phyloP scores from a whole-genome alignment of 2,888 invertebrate genomes.

The Ornithoptera alexandrae region DNA sequence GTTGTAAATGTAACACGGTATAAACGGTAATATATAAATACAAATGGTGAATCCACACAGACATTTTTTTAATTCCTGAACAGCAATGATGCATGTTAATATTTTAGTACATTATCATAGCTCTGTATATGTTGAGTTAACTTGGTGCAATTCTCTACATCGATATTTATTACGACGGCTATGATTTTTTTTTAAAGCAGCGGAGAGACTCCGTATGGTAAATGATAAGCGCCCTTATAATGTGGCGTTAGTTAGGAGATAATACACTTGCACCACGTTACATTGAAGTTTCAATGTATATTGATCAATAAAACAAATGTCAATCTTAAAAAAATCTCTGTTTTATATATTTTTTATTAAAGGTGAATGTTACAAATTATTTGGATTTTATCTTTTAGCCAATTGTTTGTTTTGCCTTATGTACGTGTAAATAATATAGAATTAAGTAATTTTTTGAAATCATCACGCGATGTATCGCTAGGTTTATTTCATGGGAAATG shows the following conservation, averaged over 20 bases:
- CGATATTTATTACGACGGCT: constrained; percentile 34
- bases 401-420: constrained; percentile 61
- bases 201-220: too few relatives aligned
- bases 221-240: too few relatives aligned
- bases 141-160: constrained; percentile 45
- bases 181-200: neutral
- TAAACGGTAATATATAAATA: constrained; percentile 6
- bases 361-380: constrained; percentile 65
- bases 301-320: neutral
- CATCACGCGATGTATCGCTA: constrained; percentile 47
- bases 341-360: constrained; percentile 45
- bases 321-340: constrained; percentile 30
- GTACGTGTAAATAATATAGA: constrained; percentile 60
- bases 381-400: constrained; percentile 57
- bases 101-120: constrained; percentile 1
- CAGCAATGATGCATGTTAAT: neutral
- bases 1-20: constrained; percentile 32
- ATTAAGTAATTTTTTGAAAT: constrained; percentile 64
- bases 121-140: constrained; percentile 4
- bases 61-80: neutral
- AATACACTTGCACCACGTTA: too few relatives aligned
- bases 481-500: constrained; percentile 39
- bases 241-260: too few relatives aligned
- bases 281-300: neutral
- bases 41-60: constrained; percentile 2